These are phyloP conservation scores for Hypselothyrea guttata DNA, from an alignment of 2,888 invertebrate species.

Conservation along the genomic window DNA sequence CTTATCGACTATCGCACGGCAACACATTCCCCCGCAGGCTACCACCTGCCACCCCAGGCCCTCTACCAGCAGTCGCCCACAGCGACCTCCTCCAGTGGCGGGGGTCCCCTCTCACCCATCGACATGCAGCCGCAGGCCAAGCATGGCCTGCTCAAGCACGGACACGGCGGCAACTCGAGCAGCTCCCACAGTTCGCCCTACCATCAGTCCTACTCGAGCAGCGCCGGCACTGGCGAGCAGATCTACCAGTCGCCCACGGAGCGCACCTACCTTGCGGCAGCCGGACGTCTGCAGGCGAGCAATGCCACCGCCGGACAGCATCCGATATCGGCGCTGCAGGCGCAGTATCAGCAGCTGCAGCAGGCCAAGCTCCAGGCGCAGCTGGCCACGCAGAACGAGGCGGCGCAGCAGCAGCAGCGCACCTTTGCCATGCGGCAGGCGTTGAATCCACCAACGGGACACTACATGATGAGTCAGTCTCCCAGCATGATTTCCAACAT, in stretches of 20 bases:
- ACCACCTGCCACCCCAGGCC: conserved; percentile 64
- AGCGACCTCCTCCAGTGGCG: conserved; percentile 78
- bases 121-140: conserved; percentile 80
- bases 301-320: conserved; percentile 71
- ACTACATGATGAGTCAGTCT: conserved; percentile 81
- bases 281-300: conserved; percentile 71
- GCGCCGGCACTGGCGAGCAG: conserved; percentile 76
- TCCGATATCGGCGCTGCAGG: conserved; percentile 82
- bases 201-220: conserved; percentile 84
- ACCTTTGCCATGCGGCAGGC: conserved; percentile 86
- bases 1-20: conserved; percentile 83
- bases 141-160: conserved; percentile 69
- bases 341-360: conserved; percentile 86
- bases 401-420: conserved; percentile 86
- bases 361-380: conserved; percentile 86
- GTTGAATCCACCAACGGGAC: conserved; percentile 84
- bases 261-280: conserved; percentile 83
- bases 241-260: conserved; percentile 83
- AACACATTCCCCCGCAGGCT: conserved; percentile 83
- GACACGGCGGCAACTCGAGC: conserved; percentile 71
- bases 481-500: conserved; percentile 79
- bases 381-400: conserved; percentile 86
- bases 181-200: conserved; percentile 81
- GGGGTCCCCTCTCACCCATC: conserved; percentile 79
- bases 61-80: conserved; percentile 78